These are phyloP conservation scores for Tortrix viridana DNA, from an alignment of 2,888 invertebrate species.

Conservation along the genomic window DNA sequence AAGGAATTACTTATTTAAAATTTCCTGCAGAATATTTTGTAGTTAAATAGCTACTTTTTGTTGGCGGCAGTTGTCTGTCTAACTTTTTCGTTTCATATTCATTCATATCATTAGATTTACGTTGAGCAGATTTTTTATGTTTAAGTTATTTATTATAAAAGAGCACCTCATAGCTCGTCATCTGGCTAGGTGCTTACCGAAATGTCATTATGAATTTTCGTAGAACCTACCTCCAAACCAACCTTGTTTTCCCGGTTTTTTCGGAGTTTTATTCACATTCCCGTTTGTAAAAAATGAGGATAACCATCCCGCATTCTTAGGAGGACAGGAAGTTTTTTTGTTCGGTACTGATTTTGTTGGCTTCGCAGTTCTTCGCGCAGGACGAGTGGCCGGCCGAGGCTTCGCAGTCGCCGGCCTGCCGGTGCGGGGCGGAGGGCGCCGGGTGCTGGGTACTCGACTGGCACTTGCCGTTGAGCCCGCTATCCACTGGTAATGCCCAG, in stretches of 20 bases:
- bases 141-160: no score
- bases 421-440: slow-evolving; percentile 45
- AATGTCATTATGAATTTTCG: neutral
- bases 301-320: slow-evolving; percentile 64
- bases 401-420: slow-evolving; percentile 40
- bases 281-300: slow-evolving; percentile 65
- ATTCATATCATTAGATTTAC: no score
- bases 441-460: slow-evolving; percentile 41
- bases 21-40: neutral
- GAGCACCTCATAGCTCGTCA: no score
- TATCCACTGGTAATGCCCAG: slow-evolving; percentile 59
- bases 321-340: slow-evolving; percentile 62
- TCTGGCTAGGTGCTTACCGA: no score
- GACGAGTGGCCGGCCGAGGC: slow-evolving; percentile 48
- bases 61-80: no score
- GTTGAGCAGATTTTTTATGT: no score
- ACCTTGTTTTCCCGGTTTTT: slow-evolving; percentile 67
- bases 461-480: slow-evolving; percentile 47
- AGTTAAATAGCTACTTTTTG: no score
- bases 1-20: neutral
- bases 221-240: slow-evolving; percentile 69
- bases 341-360: slow-evolving; percentile 56
- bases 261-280: slow-evolving; percentile 57
- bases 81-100: no score
- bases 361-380: slow-evolving; percentile 51